A percentile compares a stretch with the other conserved stretches of the same genome.
Evolutionary conservation across 2,888 invertebrate species (phyloP).

Genomic region (Sminthurinus aureus): DNA sequence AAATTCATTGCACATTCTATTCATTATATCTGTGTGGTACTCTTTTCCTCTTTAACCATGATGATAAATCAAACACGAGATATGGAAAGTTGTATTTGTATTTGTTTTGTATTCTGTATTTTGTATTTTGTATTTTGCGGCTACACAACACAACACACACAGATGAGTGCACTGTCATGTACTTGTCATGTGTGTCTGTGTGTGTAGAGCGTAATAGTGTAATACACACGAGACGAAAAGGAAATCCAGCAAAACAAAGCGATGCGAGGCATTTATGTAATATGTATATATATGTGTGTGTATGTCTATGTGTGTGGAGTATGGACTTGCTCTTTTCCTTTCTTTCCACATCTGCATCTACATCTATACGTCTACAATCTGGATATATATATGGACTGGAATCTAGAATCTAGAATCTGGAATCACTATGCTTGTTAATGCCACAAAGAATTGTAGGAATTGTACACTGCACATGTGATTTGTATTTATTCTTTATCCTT

Average conservation of each 20-base stretch:
- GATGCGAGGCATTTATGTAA: no score
- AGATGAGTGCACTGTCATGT: slow-evolving; percentile 1
- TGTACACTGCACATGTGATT: neutral
- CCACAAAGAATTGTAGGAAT: no score
- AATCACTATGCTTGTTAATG: no score
- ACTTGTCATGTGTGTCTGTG: neutral
- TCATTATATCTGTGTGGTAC: neutral
- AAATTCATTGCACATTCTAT: neutral
- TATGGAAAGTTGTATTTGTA: neutral
- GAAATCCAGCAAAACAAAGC: no score
- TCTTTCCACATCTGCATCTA: neutral
- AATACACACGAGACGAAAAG: no score
- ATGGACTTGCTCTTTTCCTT: neutral
- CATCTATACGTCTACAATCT: no score
- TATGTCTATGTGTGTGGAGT: no score
- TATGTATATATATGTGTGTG: no score
- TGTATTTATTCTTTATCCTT: slow-evolving; percentile 15
- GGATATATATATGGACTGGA: no score
- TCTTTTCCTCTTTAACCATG: slow-evolving; percentile 19
- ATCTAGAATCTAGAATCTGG: no score
- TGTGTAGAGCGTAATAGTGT: neutral
- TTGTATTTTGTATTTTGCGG: neutral
- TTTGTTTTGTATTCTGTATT: neutral
- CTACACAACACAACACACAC: neutral
- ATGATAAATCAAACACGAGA: slow-evolving; percentile 29